These are phyloP conservation scores for Acromyrmex echinatior DNA, from an alignment of 1,140 invertebrate genomes.

Conservation along the genomic window DNA sequence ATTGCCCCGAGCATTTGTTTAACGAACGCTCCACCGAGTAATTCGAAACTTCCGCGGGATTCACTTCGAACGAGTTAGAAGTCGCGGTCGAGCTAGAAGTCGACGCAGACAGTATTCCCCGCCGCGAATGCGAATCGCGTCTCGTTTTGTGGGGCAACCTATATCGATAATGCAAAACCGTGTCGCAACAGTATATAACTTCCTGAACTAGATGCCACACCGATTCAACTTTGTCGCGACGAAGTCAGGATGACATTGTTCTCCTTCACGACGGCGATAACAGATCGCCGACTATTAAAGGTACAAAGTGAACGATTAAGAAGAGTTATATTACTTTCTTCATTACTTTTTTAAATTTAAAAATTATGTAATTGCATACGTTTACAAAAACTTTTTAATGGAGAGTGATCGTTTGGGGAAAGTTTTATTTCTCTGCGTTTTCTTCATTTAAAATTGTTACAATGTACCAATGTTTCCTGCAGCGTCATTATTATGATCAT, in stretches of 20 bases:
- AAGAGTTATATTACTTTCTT: not conserved
- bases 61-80: constrained; percentile 36
- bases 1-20: constrained; percentile 62
- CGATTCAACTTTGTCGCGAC: constrained; percentile 15
- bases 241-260: not conserved
- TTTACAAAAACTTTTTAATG: not conserved
- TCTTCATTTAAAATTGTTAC: too few relatives aligned
- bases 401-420: too few relatives aligned
- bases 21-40: constrained; percentile 20
- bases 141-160: constrained; percentile 28
- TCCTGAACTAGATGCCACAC: not conserved
- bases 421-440: too few relatives aligned
- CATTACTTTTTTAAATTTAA: not conserved
- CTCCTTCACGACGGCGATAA: not conserved
- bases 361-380: not conserved
- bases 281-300: not conserved
- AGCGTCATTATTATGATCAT: too few relatives aligned
- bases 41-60: constrained; percentile 42
- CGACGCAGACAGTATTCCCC: not conserved
- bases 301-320: not conserved
- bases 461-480: too few relatives aligned
- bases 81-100: constrained; percentile 29
- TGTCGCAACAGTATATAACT: constrained; percentile 34
- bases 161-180: constrained; percentile 56
- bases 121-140: constrained; percentile 10